These are phyloP conservation scores for Grammomys dolichurus DNA, from an alignment of 2,113 vertebrate genomes.

Conservation along the genomic window DNA sequence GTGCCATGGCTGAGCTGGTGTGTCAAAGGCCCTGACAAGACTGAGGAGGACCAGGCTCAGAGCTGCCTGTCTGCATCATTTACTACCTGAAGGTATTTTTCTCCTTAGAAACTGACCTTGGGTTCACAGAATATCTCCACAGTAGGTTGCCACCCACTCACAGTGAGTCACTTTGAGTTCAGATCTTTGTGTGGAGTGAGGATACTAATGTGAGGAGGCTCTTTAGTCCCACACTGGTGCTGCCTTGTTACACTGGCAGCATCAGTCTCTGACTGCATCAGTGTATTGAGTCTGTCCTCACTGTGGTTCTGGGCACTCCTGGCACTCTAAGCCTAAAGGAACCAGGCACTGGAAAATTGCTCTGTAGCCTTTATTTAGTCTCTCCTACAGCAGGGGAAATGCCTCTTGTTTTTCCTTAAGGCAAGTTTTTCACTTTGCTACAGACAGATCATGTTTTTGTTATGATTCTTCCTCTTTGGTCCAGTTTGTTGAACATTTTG, in stretches of 20 bases:
- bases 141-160: slow-evolving; percentile 72
- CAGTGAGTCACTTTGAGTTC: slow-evolving; percentile 76
- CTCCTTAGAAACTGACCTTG: slow-evolving; percentile 66
- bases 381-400: background rate
- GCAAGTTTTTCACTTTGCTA: slow-evolving; percentile 31
- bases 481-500: slow-evolving; percentile 65
- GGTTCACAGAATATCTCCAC: slow-evolving; percentile 71
- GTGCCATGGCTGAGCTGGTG: background rate
- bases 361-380: background rate
- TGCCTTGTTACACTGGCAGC: slow-evolving; percentile 31
- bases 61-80: background rate
- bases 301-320: background rate
- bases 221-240: slow-evolving; percentile 20
- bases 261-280: background rate
- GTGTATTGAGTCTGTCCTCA: background rate
- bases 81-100: slow-evolving; percentile 68
- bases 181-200: slow-evolving; percentile 16
- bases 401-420: slow-evolving; percentile 46
- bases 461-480: slow-evolving; percentile 58
- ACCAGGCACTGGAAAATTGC: background rate
- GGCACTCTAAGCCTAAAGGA: background rate
- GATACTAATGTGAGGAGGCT: slow-evolving; percentile 21
- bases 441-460: slow-evolving; percentile 55
- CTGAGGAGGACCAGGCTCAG: background rate
- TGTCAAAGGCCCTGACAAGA: slow-evolving; percentile 26